phyloP scores from a whole-genome alignment of 2,797 vertebrate genomes.

The Pipistrellus nathusii region DNA sequence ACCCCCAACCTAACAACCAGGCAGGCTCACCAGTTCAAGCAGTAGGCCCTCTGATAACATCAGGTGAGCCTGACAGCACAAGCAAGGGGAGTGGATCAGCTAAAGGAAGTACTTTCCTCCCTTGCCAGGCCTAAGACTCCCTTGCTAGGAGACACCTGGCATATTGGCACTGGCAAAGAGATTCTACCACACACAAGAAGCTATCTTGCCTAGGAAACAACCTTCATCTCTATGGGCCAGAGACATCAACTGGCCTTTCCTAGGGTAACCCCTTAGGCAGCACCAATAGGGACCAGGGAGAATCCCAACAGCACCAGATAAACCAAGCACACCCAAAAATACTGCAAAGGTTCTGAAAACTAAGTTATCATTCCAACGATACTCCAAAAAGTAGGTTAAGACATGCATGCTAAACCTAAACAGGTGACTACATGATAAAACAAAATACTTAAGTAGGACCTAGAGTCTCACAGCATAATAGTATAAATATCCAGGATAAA shows the following conservation, averaged over 20 bases:
- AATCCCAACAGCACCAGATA: neutral
- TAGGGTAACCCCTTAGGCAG: neutral
- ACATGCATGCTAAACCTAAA: neutral
- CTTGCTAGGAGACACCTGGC: neutral
- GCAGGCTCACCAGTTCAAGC: neutral
- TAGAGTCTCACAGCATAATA: constrained; percentile 13
- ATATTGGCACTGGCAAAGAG: neutral
- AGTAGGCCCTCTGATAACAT: neutral
- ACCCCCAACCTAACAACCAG: neutral
- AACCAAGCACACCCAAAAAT: constrained; percentile 8
- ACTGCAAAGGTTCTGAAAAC: constrained; percentile 16
- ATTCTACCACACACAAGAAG: neutral
- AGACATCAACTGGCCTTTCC: neutral
- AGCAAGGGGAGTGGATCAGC: neutral
- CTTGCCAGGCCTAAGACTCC: neutral
- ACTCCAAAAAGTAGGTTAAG: neutral
- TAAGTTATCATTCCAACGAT: constrained; percentile 17
- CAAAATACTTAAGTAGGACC: constrained; percentile 33
- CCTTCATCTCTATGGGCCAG: neutral
- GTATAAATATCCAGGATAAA: constrained; percentile 30
- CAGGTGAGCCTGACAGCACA: neutral
- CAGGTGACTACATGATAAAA: constrained; percentile 28
- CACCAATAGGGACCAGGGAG: neutral
- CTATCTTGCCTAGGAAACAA: neutral
- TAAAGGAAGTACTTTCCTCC: neutral